phyloP scores from a whole-genome alignment of 2,113 vertebrate genomes.

The Peucedramus taeniatus region DNA sequence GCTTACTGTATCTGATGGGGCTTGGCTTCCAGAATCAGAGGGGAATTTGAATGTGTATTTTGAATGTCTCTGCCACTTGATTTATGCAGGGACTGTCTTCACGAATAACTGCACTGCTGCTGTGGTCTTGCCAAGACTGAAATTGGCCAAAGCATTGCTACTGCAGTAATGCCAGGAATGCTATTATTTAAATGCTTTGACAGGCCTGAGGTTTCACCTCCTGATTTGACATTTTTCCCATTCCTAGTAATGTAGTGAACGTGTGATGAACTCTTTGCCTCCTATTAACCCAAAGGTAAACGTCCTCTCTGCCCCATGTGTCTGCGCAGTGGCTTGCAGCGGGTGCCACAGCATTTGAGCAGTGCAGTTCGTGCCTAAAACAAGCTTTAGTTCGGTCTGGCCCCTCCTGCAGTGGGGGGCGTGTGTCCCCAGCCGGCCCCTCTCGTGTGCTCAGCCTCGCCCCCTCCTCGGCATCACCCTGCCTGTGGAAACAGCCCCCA shows the following conservation, averaged over 20 bases:
- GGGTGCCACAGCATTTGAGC: accelerated
- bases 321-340: background rate
- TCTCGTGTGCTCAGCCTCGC: background rate
- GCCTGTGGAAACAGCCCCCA: accelerated
- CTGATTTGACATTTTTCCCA: background rate
- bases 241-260: background rate
- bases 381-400: too few relatives aligned
- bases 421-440: background rate
- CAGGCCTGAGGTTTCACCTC: background rate
- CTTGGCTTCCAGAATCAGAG: background rate
- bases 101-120: background rate
- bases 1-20: background rate
- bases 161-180: background rate
- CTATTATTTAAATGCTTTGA: background rate
- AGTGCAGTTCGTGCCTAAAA: background rate
- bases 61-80: background rate
- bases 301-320: accelerated
- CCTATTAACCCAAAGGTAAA: background rate
- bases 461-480: accelerated
- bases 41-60: background rate
- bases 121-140: background rate
- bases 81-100: background rate
- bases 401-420: too few relatives aligned
- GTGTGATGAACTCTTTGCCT: background rate
- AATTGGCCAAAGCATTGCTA: background rate